Evolutionary conservation across 2,888 invertebrate genomes (phyloP).

Genomic region (Athalia circularis): DNA sequence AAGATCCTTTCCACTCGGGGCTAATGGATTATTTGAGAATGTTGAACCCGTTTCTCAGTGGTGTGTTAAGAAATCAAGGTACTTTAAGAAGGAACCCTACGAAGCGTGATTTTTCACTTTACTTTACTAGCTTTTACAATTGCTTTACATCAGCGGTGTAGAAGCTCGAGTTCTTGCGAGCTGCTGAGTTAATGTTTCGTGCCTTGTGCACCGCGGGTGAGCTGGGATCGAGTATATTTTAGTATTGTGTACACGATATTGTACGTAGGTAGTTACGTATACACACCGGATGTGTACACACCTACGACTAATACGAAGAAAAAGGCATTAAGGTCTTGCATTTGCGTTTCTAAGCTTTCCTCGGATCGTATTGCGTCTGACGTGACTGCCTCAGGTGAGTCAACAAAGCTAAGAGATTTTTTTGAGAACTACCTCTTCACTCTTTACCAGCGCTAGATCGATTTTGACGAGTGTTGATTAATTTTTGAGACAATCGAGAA

Average conservation of each 20-base stretch:
- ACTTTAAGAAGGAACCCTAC: conserved; percentile 4
- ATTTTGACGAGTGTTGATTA: neutral
- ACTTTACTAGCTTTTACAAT: conserved; percentile 27
- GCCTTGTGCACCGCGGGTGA: neutral
- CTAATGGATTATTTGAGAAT: no score
- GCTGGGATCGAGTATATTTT: neutral
- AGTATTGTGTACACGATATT: neutral
- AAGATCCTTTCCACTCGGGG: no score
- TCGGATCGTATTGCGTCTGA: conserved; percentile 41
- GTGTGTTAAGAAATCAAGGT: conserved; percentile 6
- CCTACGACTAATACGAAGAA: conserved; percentile 21
- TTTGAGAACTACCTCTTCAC: no score
- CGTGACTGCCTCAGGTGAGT: conserved; percentile 14
- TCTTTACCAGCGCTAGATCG: neutral
- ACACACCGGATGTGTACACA: neutral
- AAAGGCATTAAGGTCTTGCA: conserved; percentile 40
- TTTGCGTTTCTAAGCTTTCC: conserved; percentile 44
- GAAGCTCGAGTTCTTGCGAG: neutral
- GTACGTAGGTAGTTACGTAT: neutral
- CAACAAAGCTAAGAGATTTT: conserved; percentile 10
- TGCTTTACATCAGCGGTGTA: conserved; percentile 1
- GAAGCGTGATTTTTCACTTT: conserved; percentile 16
- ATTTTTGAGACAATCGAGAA: no score
- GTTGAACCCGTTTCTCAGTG: no score
- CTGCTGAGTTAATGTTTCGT: conserved; percentile 24